Conservation (phyloP, 2,888 invertebrate species). For the Teleogryllus oceanicus region DNA sequence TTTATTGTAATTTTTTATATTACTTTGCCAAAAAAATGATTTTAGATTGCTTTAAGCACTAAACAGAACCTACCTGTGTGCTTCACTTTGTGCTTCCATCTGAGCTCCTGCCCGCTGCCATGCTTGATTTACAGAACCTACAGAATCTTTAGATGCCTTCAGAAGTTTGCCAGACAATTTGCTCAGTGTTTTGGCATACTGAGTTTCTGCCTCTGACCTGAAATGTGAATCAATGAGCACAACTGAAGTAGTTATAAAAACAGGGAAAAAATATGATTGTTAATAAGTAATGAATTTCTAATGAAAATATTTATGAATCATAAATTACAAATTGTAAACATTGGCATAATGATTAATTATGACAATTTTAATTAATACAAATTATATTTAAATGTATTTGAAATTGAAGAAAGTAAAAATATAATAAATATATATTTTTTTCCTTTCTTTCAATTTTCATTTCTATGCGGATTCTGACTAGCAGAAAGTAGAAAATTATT, state of each 20-base stretch:
- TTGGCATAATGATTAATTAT: not conserved
- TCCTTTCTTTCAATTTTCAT: too few species aligned
- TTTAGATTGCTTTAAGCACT: not conserved
- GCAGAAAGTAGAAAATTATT: too few species aligned
- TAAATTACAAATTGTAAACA: not conserved
- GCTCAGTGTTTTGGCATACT: slow-evolving; percentile 84
- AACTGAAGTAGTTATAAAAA: not conserved
- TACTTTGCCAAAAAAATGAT: too few species aligned
- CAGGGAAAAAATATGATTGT: not conserved
- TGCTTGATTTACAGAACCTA: slow-evolving; percentile 69
- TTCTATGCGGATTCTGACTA: too few species aligned
- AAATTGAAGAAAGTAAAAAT: too few species aligned
- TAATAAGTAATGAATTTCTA: not conserved
- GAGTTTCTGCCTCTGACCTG: slow-evolving; percentile 86
- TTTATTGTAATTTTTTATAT: slow-evolving; percentile 3
- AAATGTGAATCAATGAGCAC: not conserved
- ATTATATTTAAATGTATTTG: too few species aligned
- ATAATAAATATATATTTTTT: too few species aligned
- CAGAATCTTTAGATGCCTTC: slow-evolving; percentile 62
- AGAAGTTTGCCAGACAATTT: slow-evolving; percentile 82
- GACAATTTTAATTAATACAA: not conserved
- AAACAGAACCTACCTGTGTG: slow-evolving; percentile 61
- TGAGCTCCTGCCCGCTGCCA: slow-evolving; percentile 90
- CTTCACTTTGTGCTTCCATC: slow-evolving; percentile 87
- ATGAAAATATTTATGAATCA: not conserved